phyloP scores from a whole-genome alignment of 2,888 invertebrate genomes.

The Polymixis lichenea region DNA sequence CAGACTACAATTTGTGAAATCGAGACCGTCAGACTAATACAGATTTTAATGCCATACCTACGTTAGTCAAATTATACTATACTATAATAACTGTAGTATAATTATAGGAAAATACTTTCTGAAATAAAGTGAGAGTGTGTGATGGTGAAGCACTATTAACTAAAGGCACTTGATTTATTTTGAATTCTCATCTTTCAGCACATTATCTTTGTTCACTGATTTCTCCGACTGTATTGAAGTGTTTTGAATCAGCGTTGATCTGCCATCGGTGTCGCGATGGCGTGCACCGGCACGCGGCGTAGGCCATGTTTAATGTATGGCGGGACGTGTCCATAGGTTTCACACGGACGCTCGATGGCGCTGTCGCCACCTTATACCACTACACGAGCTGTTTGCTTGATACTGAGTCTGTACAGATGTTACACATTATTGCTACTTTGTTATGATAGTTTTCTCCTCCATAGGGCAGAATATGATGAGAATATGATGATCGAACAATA shows the following conservation, averaged over 20 bases:
- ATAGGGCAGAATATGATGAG: neutral
- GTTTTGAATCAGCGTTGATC: constrained; percentile 52
- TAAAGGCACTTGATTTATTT: neutral
- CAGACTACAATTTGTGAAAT: neutral
- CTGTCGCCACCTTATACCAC: constrained; percentile 17
- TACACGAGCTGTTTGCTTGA: neutral
- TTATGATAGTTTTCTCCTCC: neutral
- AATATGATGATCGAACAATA: neutral
- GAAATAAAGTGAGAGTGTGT: neutral
- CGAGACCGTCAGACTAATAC: neutral
- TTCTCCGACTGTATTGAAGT: constrained; percentile 34
- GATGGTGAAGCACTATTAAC: neutral
- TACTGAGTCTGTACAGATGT: constrained; percentile 7
- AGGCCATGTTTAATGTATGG: constrained; percentile 59
- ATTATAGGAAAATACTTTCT: too few species aligned
- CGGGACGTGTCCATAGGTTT: constrained; percentile 43
- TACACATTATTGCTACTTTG: neutral
- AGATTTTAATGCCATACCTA: neutral
- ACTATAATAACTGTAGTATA: too few species aligned
- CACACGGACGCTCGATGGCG: constrained; percentile 47
- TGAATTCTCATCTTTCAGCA: constrained; percentile 14
- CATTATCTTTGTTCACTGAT: constrained; percentile 28
- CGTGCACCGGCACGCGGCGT: constrained; percentile 33
- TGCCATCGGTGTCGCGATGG: constrained; percentile 39
- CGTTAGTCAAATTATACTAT: too few species aligned